Evolutionary conservation across 2,797 vertebrate genomes (phyloP), one percentile per base, ranked within the genome.

Genomic region (Acipenser transmontanus): DNA sequence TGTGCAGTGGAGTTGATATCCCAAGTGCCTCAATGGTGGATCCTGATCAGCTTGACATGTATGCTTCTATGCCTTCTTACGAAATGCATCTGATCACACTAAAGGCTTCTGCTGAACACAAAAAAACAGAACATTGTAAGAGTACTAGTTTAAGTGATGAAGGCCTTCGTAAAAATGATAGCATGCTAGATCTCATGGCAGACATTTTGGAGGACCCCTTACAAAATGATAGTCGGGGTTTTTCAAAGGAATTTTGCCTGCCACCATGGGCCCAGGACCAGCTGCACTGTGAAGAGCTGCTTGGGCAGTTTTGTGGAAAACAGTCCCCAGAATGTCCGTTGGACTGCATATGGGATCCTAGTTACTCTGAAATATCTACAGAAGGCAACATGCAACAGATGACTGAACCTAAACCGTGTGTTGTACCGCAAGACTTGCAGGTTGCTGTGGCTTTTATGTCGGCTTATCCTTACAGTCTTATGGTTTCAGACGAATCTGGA

Each of bases 11-110:
- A 34, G 48, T 63, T 12, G 65, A 62, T 47, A 48, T 62, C 34
- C 47, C 56, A 49, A 71, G 71, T 59, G 66, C 69, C 1, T 61
- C 71, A 12, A 67, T 68, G 3, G 69, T 87, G 50, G 88, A 90
- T 68, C 80, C 84, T 0, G 74, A 69, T 67, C 89, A 90, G 78
- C 76, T 90, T 0, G 86, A 90, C 4, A 50, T 72, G 7, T 73
- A 82, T 0, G 85, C 90, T 65, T 86, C 85, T 0, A 85, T 77
- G 1, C 88, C 87, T 0, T 91, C 88, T 0, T 89, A 88, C 0
- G 77, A 86, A 75, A 89, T 91, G 8, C 82, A 87, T 76, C 63
- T 75, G 52, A 64, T 65, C 10, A 1, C 63, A 50, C 65, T n/a
- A 0, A 62, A 66, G 1, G n/a, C 7, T 0, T 20, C 59, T 6